Percentiles rank a stretch among this genome's conserved stretches.
These are phyloP conservation scores for Hermatobates lingyangjiaoensis DNA, from an alignment of 1,140 invertebrate species.

Conservation along the genomic window DNA sequence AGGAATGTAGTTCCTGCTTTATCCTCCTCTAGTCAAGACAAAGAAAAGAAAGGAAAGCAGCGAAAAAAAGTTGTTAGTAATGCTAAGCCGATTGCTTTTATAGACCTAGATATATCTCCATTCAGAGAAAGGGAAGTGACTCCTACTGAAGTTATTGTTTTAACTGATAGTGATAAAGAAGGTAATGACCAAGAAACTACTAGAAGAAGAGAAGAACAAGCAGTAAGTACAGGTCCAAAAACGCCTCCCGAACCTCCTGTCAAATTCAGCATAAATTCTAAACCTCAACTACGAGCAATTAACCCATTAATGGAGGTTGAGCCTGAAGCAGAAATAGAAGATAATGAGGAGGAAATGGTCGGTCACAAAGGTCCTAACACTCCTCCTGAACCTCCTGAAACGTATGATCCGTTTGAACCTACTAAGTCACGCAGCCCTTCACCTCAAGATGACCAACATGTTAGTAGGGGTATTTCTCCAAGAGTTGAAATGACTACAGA, in stretches of 20 bases:
- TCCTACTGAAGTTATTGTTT: conserved; percentile 56
- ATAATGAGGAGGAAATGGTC: conserved; percentile 24
- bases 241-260: conserved; percentile 53
- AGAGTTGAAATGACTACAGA: background rate
- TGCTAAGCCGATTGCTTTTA: conserved; percentile 56
- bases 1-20: conserved; percentile 23
- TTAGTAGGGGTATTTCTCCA: background rate
- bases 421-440: conserved; percentile 53
- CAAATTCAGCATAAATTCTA: conserved; percentile 43
- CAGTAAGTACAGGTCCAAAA: conserved; percentile 34
- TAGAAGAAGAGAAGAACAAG: conserved; percentile 9
- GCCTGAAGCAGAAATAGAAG: conserved; percentile 19
- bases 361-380: conserved; percentile 36
- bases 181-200: conserved; percentile 21
- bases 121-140: conserved; percentile 59
- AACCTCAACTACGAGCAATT: conserved; percentile 32
- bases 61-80: conserved; percentile 13
- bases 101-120: conserved; percentile 65
- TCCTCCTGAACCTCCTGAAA: conserved; percentile 39
- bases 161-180: conserved; percentile 58
- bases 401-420: conserved; percentile 73
- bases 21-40: conserved; percentile 3
- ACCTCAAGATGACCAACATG: conserved; percentile 16
- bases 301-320: conserved; percentile 39
- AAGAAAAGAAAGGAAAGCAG: conserved; percentile 3